Conservation (phyloP, 1,140 invertebrate species). For the Scaptomyza graminum region DNA sequence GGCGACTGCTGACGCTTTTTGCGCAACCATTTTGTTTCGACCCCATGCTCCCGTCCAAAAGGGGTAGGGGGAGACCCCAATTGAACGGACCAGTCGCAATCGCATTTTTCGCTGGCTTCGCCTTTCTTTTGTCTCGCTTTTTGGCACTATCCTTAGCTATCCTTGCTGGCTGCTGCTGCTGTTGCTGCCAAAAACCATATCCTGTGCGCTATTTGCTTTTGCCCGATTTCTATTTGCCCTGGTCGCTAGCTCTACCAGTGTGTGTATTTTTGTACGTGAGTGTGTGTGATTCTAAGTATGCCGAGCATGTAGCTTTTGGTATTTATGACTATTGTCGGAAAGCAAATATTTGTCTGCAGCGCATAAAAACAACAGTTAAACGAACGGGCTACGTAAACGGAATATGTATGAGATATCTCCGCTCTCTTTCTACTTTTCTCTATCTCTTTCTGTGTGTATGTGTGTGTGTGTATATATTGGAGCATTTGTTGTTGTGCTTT, state of each 20-base stretch:
- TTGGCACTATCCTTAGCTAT: conserved; percentile 55
- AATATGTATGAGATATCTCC: conserved; percentile 75
- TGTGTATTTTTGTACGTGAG: conserved; percentile 21
- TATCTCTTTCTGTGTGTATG: neutral
- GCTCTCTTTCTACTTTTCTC: neutral
- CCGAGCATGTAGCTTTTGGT: conserved; percentile 84
- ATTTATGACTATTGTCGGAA: conserved; percentile 84
- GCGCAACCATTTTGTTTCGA: conserved; percentile 75
- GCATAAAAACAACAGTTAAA: conserved; percentile 84
- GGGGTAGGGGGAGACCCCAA: conserved; percentile 8
- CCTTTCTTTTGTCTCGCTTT: conserved; percentile 66
- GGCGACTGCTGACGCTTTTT: conserved; percentile 75
- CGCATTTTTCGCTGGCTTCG: conserved; percentile 61
- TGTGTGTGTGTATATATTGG: conserved; percentile 26
- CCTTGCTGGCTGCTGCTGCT: conserved; percentile 48
- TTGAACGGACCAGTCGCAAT: conserved; percentile 22
- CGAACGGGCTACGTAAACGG: conserved; percentile 81
- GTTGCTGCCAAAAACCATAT: conserved; percentile 79
- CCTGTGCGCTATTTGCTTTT: conserved; percentile 78
- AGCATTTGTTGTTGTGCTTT: conserved; percentile 33
- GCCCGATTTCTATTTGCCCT: conserved; percentile 80
- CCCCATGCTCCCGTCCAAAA: conserved; percentile 16
- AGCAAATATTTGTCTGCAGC: conserved; percentile 84
- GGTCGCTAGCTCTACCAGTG: conserved; percentile 24
- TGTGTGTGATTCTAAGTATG: conserved; percentile 82